Percentiles rank a stretch among this genome's conserved stretches.
Conservation (phyloP, 2,113 vertebrate genomes). For the Megalops atlanticus region DNA sequence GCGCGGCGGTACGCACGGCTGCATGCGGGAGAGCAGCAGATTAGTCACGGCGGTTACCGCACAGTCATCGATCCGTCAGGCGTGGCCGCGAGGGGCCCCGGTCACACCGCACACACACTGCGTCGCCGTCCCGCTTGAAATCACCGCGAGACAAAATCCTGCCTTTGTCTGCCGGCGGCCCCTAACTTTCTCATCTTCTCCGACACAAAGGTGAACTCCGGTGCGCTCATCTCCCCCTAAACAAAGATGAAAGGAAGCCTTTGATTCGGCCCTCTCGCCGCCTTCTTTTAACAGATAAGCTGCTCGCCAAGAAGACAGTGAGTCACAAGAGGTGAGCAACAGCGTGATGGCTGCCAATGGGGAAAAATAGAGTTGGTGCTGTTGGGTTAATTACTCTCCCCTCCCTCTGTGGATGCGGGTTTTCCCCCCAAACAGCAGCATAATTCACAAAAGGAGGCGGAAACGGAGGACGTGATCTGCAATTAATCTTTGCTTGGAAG, state of each 20-base stretch:
- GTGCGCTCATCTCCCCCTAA: neutral
- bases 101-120: no score
- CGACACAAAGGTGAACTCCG: neutral
- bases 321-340: neutral
- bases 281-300: neutral
- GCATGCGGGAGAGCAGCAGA: neutral
- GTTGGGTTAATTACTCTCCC: neutral
- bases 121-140: neutral
- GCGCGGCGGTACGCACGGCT: no score
- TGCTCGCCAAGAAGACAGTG: neutral
- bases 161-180: neutral
- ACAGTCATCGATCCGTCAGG: neutral
- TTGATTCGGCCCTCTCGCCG: neutral
- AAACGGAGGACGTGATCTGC: neutral
- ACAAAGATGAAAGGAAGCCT: neutral
- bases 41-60: neutral
- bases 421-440: neutral
- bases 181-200: neutral
- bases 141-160: neutral
- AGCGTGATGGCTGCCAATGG: neutral
- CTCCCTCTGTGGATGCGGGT: neutral
- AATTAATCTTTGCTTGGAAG: neutral
- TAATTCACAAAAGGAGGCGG: neutral
- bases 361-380: neutral
- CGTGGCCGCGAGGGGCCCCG: no score